A percentile compares a stretch with the other conserved stretches of the same genome.
phyloP scores from a whole-genome alignment of 2,888 invertebrate genomes.

The Eledona agricola region DNA sequence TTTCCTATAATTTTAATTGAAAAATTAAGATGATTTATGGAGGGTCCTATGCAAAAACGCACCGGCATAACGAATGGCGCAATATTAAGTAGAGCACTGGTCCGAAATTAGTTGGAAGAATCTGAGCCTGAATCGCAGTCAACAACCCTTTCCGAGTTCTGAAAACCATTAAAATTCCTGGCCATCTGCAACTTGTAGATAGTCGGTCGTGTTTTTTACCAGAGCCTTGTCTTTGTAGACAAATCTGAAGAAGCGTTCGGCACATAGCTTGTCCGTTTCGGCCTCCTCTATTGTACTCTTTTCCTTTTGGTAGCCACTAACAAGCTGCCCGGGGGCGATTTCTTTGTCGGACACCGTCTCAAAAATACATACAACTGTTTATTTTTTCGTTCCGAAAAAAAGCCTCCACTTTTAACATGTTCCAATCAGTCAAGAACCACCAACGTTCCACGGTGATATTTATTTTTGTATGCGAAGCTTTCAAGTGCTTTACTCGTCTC shows the following conservation, averaged over 20 bases:
- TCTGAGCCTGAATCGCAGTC: slow-evolving; percentile 23
- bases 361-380: slow-evolving; percentile 30
- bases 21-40: no score
- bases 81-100: no score
- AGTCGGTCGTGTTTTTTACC: slow-evolving; percentile 27
- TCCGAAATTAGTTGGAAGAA: slow-evolving; percentile 14
- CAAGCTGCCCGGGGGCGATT: slow-evolving; percentile 25
- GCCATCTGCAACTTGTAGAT: slow-evolving; percentile 35
- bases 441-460: slow-evolving; percentile 9
- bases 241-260: slow-evolving; percentile 34
- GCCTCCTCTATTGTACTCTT: slow-evolving; percentile 26
- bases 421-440: slow-evolving; percentile 18
- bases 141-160: slow-evolving; percentile 32
- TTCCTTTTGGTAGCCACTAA: slow-evolving; percentile 30
- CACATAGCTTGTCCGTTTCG: slow-evolving; percentile 28
- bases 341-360: slow-evolving; percentile 31
- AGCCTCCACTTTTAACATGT: slow-evolving; percentile 1
- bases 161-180: slow-evolving; percentile 34
- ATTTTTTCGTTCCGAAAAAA: slow-evolving; percentile 27
- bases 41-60: no score
- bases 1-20: no score
- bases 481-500: slow-evolving; percentile 27
- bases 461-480: slow-evolving; percentile 20
- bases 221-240: no score
- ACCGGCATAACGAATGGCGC: no score